Conservation (phyloP, 2,888 invertebrate species). For the Troglohyphantes excavatus region DNA sequence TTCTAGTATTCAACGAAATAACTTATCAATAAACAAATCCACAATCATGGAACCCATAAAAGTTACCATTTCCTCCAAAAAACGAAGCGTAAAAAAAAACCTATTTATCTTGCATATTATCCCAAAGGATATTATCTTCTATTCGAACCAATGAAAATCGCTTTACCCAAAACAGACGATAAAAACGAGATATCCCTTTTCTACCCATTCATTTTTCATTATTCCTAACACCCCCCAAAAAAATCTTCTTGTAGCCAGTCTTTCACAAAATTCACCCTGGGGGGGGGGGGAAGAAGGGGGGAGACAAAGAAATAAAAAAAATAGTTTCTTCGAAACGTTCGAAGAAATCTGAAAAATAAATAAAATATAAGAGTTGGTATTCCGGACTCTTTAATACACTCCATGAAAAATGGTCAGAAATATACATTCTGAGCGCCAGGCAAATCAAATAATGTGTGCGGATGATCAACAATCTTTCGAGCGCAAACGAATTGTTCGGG, state of each 20-base stretch:
- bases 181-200: conserved; percentile 17
- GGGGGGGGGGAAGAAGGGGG: background rate
- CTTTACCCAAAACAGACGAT: conserved; percentile 2
- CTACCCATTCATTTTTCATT: conserved; percentile 25
- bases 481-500: conserved; percentile 54
- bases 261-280: conserved; percentile 14
- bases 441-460: conserved; percentile 59
- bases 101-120: background rate
- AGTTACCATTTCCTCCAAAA: background rate
- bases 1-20: too few species aligned
- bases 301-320: conserved; percentile 21
- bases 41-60: background rate
- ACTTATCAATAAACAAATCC: background rate
- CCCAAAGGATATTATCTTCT: background rate
- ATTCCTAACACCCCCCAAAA: conserved; percentile 11
- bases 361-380: conserved; percentile 21
- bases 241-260: conserved; percentile 39
- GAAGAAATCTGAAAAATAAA: conserved; percentile 9
- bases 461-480: conserved; percentile 54
- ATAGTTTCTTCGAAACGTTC: background rate
- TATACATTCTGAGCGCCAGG: conserved; percentile 22
- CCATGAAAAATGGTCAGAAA: conserved; percentile 32
- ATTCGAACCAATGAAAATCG: conserved; percentile 16
- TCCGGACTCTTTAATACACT: conserved; percentile 32
- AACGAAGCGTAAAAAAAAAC: background rate